Base-by-base conservation (phyloP, 2,113 vertebrate species). In the Semicossyphus pulcher region DNA sequence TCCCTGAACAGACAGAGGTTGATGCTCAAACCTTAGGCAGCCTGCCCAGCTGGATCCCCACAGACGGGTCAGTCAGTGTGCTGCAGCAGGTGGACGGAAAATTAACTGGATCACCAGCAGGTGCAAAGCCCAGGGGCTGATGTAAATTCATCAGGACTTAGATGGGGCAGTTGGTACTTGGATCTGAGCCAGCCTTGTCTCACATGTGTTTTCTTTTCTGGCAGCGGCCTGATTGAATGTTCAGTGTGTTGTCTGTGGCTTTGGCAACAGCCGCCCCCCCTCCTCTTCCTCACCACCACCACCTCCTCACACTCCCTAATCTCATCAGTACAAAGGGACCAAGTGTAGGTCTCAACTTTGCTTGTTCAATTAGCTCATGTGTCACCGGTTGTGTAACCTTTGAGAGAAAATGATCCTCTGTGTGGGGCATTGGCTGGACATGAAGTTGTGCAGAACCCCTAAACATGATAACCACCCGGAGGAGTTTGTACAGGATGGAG, bases 71-170 rank as follows among this genome's bases (percentile, higher is more conserved):
- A 74, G 88, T 64, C 67, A 56, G 34, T 65, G 72, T 79, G 78
- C 60, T 61, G 74, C 80, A 89, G 80, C 86, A 85, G 91, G 86
- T 89, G 91, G 88, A 87, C 36, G 31, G 81, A 78, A 90, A 86
- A 89, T 91, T 31, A 88, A 85, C 66, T 74, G 85, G 83, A 89
- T 92, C 87, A 83, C 83, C 81, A 90, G 88, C 93, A 94, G 93
- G 93, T 93, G 93, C 88, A 91, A 80, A 81, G 75, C 88, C 90
- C 82, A 10, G 52, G 78, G 89, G 90, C 87, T 88, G 86, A 89
- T 91, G 89, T 85, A 86, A 91, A 89, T 91, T 84, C 81, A 87
- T 88, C 88, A 80, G 88, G 88, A 91, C 76, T 87, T 84, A 81
- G 88, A 90, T 85, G 91, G 89, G 80, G 75, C 84, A 84, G 76